phyloP scores from a whole-genome alignment of 2,888 invertebrate species.

The Unio pictorum region DNA sequence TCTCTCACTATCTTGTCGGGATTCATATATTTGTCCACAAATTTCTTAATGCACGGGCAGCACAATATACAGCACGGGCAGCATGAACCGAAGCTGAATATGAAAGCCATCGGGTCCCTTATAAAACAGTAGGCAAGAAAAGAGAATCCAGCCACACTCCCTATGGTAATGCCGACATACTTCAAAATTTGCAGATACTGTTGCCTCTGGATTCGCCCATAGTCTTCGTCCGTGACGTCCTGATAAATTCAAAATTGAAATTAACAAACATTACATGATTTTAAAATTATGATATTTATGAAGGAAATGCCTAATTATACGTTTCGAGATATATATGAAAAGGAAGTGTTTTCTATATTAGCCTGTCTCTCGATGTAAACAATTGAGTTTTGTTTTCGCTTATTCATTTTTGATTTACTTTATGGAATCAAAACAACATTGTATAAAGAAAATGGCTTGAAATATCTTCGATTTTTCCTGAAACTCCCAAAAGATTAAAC shows the following conservation, averaged over 20 bases:
- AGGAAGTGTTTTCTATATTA: no score
- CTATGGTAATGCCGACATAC: constrained; percentile 37
- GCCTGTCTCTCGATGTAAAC: no score
- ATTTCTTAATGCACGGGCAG: constrained; percentile 36
- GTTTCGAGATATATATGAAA: no score
- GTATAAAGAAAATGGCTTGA: no score
- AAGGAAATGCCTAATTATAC: no score
- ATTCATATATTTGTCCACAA: constrained; percentile 34
- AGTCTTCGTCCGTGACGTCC: constrained; percentile 45
- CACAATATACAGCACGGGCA: constrained; percentile 51
- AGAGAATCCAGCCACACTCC: constrained; percentile 31
- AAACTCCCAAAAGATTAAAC: no score
- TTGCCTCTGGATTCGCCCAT: constrained; percentile 20
- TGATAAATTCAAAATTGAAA: constrained; percentile 7
- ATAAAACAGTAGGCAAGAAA: constrained; percentile 43
- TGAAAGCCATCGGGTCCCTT: constrained; percentile 44
- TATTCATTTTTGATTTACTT: no score
- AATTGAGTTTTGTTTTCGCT: no score
- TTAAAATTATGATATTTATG: no score
- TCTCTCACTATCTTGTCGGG: constrained; percentile 29
- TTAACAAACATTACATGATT: no score
- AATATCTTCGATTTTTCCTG: no score
- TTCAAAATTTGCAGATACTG: constrained; percentile 21
- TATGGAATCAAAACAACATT: no score
- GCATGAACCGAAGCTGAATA: constrained; percentile 50